Conservation (phyloP, 2,797 vertebrate genomes). For the Sciurus vulgaris region DNA sequence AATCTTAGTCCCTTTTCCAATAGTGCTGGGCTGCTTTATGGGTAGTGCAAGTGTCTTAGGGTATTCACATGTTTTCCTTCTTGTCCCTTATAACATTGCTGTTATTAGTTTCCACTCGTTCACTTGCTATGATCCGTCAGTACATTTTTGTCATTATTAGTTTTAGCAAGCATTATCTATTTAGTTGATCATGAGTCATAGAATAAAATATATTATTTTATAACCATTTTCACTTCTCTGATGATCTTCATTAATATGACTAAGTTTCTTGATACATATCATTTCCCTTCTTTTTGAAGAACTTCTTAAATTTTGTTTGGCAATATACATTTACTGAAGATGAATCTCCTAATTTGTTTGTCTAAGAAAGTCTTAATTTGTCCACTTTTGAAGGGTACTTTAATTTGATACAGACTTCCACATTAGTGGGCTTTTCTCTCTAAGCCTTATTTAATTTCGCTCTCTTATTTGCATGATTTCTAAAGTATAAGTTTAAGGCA, state of each 20-base stretch:
- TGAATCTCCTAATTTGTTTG: background rate
- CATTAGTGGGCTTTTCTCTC: background rate
- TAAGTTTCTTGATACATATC: background rate
- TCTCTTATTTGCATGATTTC: background rate
- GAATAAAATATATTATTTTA: background rate
- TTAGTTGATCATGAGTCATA: background rate
- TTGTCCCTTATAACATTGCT: background rate
- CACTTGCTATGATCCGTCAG: background rate
- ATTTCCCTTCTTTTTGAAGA: background rate
- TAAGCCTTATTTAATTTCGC: background rate
- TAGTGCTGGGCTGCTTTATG: background rate
- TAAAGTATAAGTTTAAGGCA: background rate
- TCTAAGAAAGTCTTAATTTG: background rate
- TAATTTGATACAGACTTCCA: background rate
- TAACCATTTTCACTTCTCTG: background rate
- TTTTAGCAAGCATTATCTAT: background rate
- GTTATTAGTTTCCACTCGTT: background rate
- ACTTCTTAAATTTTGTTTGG: background rate
- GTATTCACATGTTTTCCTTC: background rate
- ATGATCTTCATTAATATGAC: background rate
- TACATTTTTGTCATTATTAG: background rate
- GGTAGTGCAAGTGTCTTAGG: background rate
- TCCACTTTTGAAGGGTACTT: background rate
- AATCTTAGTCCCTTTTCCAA: background rate
- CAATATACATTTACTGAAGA: background rate